Conservation (phyloP, 2,113 vertebrate species). For the Furnarius figulus region DNA sequence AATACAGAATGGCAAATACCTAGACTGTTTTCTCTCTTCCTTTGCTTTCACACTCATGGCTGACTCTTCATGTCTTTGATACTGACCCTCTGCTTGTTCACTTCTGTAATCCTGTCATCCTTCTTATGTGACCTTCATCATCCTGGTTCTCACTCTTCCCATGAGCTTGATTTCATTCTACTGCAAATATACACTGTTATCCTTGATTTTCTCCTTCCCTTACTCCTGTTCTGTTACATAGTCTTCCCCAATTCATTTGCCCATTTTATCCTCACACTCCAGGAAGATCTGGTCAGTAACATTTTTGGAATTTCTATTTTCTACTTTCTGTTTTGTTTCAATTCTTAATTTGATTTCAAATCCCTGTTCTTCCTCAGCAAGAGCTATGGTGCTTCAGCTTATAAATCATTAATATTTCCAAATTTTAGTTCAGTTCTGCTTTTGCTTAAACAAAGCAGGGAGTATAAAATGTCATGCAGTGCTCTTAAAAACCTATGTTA, state of each 20-base stretch:
- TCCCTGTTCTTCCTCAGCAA: neutral
- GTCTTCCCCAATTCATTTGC: neutral
- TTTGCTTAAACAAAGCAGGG: neutral
- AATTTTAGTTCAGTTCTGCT: neutral
- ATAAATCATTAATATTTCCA: neutral
- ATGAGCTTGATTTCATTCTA: neutral
- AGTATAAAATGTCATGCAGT: neutral
- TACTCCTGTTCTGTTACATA: neutral
- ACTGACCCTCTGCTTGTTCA: neutral
- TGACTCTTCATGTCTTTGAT: neutral
- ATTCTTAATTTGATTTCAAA: neutral
- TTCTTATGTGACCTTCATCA: neutral
- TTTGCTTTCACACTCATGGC: neutral
- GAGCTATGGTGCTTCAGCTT: neutral
- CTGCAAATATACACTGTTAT: neutral
- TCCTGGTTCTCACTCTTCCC: neutral
- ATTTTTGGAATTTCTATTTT: neutral
- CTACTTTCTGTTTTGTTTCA: neutral
- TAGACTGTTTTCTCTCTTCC: neutral
- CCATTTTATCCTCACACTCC: neutral
- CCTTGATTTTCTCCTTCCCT: neutral
- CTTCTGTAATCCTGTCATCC: neutral
- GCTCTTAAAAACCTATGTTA: neutral
- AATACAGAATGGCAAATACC: neutral
- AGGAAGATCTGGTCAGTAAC: neutral